Evolutionary conservation across 2,888 invertebrate species (phyloP), one percentile per base, ranked within the genome.

Genomic region (Athripsodes cinereus): DNA sequence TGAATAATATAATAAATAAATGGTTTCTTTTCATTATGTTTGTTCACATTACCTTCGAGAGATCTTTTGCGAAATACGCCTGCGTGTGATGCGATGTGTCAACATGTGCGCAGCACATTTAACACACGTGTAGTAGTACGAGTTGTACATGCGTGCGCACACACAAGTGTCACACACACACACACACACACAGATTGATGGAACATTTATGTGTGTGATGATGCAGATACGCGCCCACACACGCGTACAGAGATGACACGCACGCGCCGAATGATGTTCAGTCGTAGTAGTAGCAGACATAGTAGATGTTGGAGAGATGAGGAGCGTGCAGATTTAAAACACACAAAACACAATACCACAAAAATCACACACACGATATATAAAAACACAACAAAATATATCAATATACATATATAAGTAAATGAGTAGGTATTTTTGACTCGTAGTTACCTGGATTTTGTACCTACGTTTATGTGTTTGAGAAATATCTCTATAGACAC

Each of bases 51-150:
- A 90, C 90, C 91, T 91, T 90, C 90, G 88, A 90, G 90, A 86
- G 90, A 91, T 89, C 90, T 89, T 90, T 91, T 91, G 90, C 91
- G 90, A 90, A 90, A 91, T 87, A 91, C 90, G 87, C 91, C 90
- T 91, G 78, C 72, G 40, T 5, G 40, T 3, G 13, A 13, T 40
- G 40, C 72, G 72, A 69, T 72, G 77, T 13, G 40, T 40, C 2
- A 5, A 13, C 16, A 13, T 13, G 40, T 40, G 13, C 40, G 40
- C 40, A 40, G 8, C 3, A 8, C 16, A 40, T 40, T 40, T 5
- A n/a, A 40, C 40, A 40, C 40, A 40, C 40, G 31, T 31, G 11
- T 8, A 31, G 31, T 76, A n/a, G n/a, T n/a, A n/a, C n/a, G n/a
- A n/a, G n/a, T n/a, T n/a, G n/a, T n/a, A n/a, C 78, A 76, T 77